Conservation (phyloP, 1,140 invertebrate genomes). For the Ylistrum balloti region DNA sequence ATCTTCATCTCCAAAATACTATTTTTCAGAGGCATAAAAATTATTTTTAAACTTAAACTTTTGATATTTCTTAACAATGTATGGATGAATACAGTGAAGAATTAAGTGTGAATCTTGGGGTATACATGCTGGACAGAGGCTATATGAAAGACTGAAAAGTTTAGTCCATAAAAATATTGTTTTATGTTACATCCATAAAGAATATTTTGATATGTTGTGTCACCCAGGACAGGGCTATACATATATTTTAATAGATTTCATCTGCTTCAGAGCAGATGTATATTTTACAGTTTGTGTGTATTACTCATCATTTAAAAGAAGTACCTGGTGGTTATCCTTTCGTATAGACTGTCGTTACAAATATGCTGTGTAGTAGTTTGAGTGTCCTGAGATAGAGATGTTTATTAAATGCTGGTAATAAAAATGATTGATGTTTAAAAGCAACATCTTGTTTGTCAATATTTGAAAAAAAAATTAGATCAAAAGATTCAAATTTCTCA, state of each 20-base stretch:
- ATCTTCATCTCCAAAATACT: too few species aligned
- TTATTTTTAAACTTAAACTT: too few species aligned
- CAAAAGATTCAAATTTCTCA: background rate
- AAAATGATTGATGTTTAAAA: background rate
- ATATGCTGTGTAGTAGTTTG: too few species aligned
- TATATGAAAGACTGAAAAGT: too few species aligned
- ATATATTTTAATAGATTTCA: constrained; percentile 11
- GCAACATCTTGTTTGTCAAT: background rate
- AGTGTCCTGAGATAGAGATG: background rate
- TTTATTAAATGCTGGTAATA: constrained; percentile 7
- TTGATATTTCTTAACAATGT: too few species aligned
- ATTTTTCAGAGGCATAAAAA: too few species aligned
- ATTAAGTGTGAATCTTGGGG: too few species aligned
- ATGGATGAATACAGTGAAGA: too few species aligned
- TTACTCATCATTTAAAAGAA: constrained; percentile 11
- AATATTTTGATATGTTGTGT: constrained; percentile 20
- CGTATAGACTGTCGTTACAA: background rate
- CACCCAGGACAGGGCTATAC: background rate
- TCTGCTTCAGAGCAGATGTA: background rate
- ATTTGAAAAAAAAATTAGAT: background rate
- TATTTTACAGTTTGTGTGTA: background rate
- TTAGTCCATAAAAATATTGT: too few species aligned
- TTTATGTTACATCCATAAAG: background rate
- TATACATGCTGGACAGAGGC: too few species aligned
- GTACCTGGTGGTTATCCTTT: too few species aligned